Evolutionary conservation across 2,797 vertebrate species (phyloP), one percentile per base, ranked within the genome.

Genomic region (Glyptemys insculpta): DNA sequence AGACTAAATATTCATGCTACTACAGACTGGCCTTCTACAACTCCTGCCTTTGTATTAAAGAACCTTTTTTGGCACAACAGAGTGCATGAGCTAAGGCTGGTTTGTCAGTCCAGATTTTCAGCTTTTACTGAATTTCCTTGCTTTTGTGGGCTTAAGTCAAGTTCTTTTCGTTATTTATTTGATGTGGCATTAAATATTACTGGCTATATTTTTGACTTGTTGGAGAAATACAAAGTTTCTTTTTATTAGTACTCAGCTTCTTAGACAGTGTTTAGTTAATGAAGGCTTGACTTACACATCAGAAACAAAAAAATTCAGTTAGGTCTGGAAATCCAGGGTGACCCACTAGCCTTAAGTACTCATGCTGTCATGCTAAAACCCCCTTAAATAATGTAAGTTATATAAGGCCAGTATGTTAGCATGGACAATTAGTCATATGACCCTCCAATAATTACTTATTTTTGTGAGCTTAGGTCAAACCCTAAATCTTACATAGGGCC

Each of bases 141-240:
- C 1, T 92, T 96, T 91, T 94, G 9, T 89, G 68, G 21, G 10
- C 79, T 94, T 89, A 52, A 76, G 5, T 92, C 15, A 91, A 93
- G 83, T 59, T 53, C 29, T 91, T 85, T 50, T 5, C 78, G n/a
- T 19, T 91, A 49, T 95, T 91, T 59, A 85, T 92, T 96, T 91
- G 83, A 2, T 49, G 50, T 79, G 27, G 8, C 9, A 52, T 31
- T 87, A 85, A 94, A 56, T 80, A 82, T 59, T 41, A 12, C 37
- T 85, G 52, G 34, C 16, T 78, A 78, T 29, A 27, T 47, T 47
- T 78, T 49, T 78, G 44, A 49, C 74, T 49, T 76, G 8, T 44
- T 49, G 44, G 44, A 59, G 29, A 16, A 11, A 29, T 6, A 37
- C 86, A 80, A 82, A 15, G 79, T 93, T n/a, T 65, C 6, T 59